Evolutionary conservation across 2,888 invertebrate genomes (phyloP).

Genomic region (Himalopsyche kuldschensis): DNA sequence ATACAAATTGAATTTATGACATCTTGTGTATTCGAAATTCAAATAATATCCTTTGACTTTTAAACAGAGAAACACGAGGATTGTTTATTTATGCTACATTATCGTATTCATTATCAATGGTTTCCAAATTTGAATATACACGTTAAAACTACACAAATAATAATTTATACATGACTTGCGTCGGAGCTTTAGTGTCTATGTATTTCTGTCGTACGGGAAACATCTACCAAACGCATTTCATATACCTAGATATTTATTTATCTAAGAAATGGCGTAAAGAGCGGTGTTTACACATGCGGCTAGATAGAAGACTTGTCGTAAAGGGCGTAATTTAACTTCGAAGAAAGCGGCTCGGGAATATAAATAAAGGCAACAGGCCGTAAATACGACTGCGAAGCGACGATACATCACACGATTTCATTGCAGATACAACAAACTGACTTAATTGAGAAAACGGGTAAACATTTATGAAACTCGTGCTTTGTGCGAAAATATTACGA

Average conservation of each 20-base stretch:
- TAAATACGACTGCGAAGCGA: not conserved
- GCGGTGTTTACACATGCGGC: conserved; percentile 2
- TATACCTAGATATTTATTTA: not conserved
- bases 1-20: too few species aligned
- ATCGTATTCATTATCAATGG: not conserved
- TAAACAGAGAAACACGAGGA: too few species aligned
- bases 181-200: not conserved
- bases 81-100: too few species aligned
- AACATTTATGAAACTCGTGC: not conserved
- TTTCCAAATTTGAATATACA: conserved; percentile 3
- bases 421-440: not conserved
- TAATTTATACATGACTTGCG: not conserved
- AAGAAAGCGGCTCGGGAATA: not conserved
- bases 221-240: not conserved
- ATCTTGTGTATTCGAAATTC: too few species aligned
- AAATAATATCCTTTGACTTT: too few species aligned
- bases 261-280: not conserved
- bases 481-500: not conserved
- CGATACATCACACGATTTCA: not conserved
- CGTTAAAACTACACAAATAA: not conserved
- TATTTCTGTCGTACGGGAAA: not conserved
- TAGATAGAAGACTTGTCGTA: conserved; percentile 11
- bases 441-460: not conserved
- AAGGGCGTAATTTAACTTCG: conserved; percentile 21
- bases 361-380: conserved; percentile 21